Percentiles rank a stretch among this genome's conserved stretches.
These are phyloP conservation scores for Pterostichus niger DNA, from an alignment of 2,888 invertebrate species.

Conservation along the genomic window DNA sequence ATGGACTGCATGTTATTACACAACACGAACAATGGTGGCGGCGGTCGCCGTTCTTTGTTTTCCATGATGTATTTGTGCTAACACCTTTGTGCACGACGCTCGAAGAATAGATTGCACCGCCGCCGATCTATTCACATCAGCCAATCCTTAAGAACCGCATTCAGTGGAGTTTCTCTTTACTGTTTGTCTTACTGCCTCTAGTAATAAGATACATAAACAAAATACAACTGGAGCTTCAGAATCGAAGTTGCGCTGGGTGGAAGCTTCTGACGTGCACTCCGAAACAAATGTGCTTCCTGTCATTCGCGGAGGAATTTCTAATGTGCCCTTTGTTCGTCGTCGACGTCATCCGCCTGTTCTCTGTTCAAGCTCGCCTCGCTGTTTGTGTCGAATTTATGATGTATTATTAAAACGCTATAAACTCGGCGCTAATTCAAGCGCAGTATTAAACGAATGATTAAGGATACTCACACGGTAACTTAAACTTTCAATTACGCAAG, in stretches of 20 bases:
- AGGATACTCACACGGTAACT: constrained; percentile 30
- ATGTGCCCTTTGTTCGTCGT: constrained; percentile 12
- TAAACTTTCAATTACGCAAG: constrained; percentile 26
- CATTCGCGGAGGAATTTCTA: constrained; percentile 10
- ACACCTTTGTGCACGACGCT: constrained; percentile 13
- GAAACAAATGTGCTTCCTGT: constrained; percentile 34
- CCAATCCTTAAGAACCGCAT: constrained; percentile 22
- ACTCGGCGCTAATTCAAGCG: constrained; percentile 16
- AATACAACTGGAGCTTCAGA: neutral
- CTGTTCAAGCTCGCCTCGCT: neutral
- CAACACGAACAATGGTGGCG: constrained; percentile 23
- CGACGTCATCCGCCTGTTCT: constrained; percentile 2
- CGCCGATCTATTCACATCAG: neutral
- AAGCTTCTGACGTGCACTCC: constrained; percentile 8
- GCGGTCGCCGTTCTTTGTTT: constrained; percentile 31
- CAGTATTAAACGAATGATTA: constrained; percentile 43
- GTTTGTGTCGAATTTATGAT: constrained; percentile 43
- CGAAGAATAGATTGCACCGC: constrained; percentile 10
- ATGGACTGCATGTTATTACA: constrained; percentile 63
- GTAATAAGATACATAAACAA: constrained; percentile 21
- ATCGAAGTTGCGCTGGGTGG: constrained; percentile 25
- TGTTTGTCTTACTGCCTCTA: neutral
- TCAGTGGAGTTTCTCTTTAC: too few relatives aligned
- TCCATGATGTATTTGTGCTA: constrained; percentile 14
- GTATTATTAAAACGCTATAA: constrained; percentile 54